Percentiles rank a stretch among this genome's conserved stretches.
Conservation (phyloP, 2,113 vertebrate genomes). For the Gavialis gangeticus region DNA sequence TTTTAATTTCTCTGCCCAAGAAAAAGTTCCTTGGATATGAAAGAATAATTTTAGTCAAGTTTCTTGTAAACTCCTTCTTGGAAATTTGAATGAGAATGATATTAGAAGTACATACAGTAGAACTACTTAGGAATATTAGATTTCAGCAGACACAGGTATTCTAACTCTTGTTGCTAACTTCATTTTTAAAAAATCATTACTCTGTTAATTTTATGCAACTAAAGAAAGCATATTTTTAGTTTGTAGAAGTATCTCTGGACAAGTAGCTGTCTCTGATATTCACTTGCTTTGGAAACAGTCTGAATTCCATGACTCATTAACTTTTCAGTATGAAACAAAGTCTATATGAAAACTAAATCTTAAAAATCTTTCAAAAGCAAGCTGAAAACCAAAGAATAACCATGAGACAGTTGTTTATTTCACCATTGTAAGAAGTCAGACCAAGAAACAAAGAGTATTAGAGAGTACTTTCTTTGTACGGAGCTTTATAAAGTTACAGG, state of each 20-base stretch:
- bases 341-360: background rate
- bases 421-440: background rate
- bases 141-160: background rate
- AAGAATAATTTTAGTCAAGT: slow-evolving; percentile 23
- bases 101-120: background rate
- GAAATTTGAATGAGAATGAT: slow-evolving; percentile 22
- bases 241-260: background rate
- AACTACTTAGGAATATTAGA: background rate
- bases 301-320: background rate
- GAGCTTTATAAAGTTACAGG: slow-evolving; percentile 53
- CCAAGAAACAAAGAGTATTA: background rate
- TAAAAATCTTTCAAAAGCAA: background rate
- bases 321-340: background rate
- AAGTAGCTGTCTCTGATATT: background rate
- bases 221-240: background rate
- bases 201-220: slow-evolving; percentile 14
- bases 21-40: slow-evolving; percentile 50
- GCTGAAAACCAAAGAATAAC: background rate
- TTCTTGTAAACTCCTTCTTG: slow-evolving; percentile 48
- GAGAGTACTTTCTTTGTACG: background rate
- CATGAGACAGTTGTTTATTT: background rate
- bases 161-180: background rate
- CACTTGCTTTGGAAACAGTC: slow-evolving; percentile 9
- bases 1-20: slow-evolving; percentile 37
- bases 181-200: slow-evolving; percentile 43